Conservation (phyloP, 1,140 invertebrate genomes). For the Steinernema feltiae region DNA sequence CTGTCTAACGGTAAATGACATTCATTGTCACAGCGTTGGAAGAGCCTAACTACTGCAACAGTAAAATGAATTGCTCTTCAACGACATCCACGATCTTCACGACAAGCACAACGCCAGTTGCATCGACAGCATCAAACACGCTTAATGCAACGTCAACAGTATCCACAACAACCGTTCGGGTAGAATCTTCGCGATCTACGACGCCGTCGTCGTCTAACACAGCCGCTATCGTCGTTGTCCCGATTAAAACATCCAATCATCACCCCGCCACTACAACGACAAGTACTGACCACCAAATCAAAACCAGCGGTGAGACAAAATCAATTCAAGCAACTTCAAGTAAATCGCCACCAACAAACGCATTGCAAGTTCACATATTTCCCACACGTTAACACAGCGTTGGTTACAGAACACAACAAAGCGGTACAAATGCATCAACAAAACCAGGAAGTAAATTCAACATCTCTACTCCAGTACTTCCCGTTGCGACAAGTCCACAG, state of each 20-base stretch:
- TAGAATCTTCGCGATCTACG: too few relatives aligned
- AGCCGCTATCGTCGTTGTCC: too few relatives aligned
- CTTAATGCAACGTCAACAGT: constrained; percentile 18
- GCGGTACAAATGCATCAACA: too few relatives aligned
- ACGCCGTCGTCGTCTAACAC: too few relatives aligned
- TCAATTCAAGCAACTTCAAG: too few relatives aligned
- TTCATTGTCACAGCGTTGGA: constrained; percentile 20
- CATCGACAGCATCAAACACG: constrained; percentile 9
- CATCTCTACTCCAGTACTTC: too few relatives aligned
- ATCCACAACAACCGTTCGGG: neutral
- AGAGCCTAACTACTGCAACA: constrained; percentile 33
- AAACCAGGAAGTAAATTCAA: too few relatives aligned
- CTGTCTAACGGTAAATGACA: neutral
- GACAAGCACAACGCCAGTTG: constrained; percentile 7
- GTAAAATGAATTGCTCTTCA: constrained; percentile 19
- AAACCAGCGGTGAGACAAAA: neutral
- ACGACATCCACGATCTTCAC: constrained; percentile 8
- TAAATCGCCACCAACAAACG: too few relatives aligned
- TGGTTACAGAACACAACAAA: too few relatives aligned
- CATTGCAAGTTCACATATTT: too few relatives aligned
- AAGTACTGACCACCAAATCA: neutral
- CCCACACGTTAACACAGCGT: too few relatives aligned
- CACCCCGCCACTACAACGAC: neutral
- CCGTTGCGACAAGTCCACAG: too few relatives aligned
- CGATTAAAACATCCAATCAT: neutral